Evolutionary conservation across 1,140 invertebrate species (phyloP).

Genomic region (Leptinotarsa texana): DNA sequence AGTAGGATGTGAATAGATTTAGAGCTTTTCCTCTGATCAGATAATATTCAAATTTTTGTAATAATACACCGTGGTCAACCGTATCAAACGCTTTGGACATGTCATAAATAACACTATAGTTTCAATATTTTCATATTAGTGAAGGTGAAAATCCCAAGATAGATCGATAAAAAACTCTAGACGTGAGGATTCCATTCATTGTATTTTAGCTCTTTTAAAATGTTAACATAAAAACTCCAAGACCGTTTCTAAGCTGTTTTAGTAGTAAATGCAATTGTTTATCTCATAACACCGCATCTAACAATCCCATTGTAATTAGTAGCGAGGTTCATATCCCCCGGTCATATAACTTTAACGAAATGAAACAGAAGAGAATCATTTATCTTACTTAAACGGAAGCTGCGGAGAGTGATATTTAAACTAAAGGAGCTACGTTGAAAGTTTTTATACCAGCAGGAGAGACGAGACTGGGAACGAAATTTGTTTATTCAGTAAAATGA

Average conservation of each 20-base stretch:
- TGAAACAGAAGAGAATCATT: constrained; percentile 6
- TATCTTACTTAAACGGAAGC: constrained; percentile 3
- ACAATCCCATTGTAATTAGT: constrained; percentile 6
- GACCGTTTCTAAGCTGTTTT: not conserved
- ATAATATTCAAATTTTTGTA: too few species aligned
- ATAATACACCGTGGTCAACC: too few species aligned
- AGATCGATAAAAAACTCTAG: too few species aligned
- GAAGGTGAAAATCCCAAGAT: too few species aligned
- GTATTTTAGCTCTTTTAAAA: too few species aligned
- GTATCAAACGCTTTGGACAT: too few species aligned
- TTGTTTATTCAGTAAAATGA: not conserved
- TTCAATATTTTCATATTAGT: too few species aligned
- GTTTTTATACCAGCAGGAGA: not conserved
- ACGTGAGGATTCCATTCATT: too few species aligned
- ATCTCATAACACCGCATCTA: not conserved
- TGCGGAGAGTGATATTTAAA: not conserved
- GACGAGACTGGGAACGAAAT: not conserved
- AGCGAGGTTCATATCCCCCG: not conserved
- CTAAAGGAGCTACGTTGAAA: not conserved
- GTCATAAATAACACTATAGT: too few species aligned
- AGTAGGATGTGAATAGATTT: too few species aligned
- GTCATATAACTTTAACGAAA: not conserved
- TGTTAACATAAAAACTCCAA: too few species aligned
- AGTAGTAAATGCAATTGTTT: not conserved
- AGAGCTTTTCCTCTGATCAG: too few species aligned